Conservation (phyloP, 2,797 vertebrate species). For the Trichosurus vulpecula region DNA sequence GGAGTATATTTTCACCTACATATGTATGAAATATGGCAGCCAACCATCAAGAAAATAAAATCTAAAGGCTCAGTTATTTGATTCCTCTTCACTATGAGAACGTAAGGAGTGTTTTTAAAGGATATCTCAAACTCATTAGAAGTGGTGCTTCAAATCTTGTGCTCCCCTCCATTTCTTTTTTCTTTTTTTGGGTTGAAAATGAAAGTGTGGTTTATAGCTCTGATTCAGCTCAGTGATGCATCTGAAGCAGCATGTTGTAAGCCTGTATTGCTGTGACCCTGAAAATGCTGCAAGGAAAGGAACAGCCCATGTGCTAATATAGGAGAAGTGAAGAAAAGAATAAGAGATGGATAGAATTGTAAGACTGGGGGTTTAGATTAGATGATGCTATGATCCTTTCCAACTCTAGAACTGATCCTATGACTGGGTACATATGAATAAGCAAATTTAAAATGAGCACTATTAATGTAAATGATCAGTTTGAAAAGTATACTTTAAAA, state of each 20-base stretch:
- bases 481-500: background rate
- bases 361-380: background rate
- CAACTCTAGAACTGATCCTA: background rate
- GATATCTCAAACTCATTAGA: background rate
- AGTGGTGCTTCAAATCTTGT: background rate
- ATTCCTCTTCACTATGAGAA: conserved; percentile 58
- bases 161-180: background rate
- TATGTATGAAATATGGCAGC: background rate
- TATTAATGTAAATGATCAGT: background rate
- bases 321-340: background rate
- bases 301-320: conserved; percentile 23
- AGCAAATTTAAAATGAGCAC: background rate
- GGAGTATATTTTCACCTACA: conserved; percentile 36
- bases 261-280: background rate
- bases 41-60: background rate
- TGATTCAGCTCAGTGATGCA: conserved; percentile 38
- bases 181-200: background rate
- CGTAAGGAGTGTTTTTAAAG: conserved; percentile 65
- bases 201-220: background rate
- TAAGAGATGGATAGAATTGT: background rate
- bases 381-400: background rate
- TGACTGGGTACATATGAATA: background rate
- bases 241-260: conserved; percentile 1
- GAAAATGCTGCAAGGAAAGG: conserved; percentile 44
- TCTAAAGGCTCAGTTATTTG: background rate